Evolutionary conservation across 2,113 vertebrate species (phyloP).

Genomic region (Cyphomyrus discorhynchus): DNA sequence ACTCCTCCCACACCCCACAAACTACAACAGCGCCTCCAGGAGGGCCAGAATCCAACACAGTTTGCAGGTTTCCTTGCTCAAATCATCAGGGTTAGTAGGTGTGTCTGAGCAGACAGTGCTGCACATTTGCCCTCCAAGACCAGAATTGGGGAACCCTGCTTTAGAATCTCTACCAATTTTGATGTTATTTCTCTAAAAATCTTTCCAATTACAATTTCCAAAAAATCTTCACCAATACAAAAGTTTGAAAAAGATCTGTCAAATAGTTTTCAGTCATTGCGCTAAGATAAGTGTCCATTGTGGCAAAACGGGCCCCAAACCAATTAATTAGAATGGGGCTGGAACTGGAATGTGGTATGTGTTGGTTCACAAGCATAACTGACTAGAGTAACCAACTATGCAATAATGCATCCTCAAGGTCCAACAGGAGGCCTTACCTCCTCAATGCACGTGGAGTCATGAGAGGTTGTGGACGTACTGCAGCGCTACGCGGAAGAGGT

Average conservation of each 20-base stretch:
- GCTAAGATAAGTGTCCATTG: neutral
- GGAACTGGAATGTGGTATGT: neutral
- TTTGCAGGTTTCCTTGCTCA: too few relatives aligned
- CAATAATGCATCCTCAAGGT: neutral
- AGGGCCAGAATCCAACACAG: too few relatives aligned
- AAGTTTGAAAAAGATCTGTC: neutral
- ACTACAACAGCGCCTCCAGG: neutral
- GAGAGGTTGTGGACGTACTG: slow-evolving; percentile 47
- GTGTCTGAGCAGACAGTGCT: too few relatives aligned
- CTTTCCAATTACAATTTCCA: neutral
- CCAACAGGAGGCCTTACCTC: neutral
- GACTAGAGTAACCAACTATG: neutral
- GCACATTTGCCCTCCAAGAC: too few relatives aligned
- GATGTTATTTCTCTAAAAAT: neutral
- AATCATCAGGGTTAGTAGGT: too few relatives aligned
- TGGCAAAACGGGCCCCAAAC: neutral
- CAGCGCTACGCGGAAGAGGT: slow-evolving; percentile 53
- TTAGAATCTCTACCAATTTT: neutral
- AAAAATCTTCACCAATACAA: neutral
- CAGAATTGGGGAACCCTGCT: neutral
- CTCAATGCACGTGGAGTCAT: neutral
- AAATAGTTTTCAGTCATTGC: neutral
- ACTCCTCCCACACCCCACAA: neutral
- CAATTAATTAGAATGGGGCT: neutral
- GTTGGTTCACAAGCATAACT: neutral